A percentile compares a stretch with the other conserved stretches of the same genome.
These are phyloP conservation scores for Drosophila multiciliata DNA, from an alignment of 2,888 invertebrate species.

Conservation along the genomic window DNA sequence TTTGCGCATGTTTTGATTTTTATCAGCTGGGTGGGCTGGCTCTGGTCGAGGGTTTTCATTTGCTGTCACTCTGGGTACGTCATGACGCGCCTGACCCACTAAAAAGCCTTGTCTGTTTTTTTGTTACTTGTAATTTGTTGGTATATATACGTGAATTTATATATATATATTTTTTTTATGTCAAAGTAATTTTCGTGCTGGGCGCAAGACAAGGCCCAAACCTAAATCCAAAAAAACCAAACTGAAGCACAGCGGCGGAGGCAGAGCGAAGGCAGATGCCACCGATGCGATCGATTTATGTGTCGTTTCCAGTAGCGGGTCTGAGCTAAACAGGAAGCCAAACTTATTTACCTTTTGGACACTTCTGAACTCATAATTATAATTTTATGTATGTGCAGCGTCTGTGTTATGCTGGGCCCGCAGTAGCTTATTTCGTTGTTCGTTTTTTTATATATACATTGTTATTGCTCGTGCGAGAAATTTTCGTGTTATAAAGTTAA, in stretches of 20 bases:
- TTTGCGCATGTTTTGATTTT: conserved; percentile 82
- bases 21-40: conserved; percentile 79
- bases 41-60: conserved; percentile 53
- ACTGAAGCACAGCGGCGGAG: neutral
- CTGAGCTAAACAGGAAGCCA: conserved; percentile 57
- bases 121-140: conserved; percentile 18
- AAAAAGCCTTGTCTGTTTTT: conserved; percentile 38
- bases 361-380: conserved; percentile 78
- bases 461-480: conserved; percentile 71
- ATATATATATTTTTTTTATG: conserved; percentile 61
- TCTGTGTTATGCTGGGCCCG: conserved; percentile 9
- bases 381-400: conserved; percentile 49
- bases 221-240: conserved; percentile 8
- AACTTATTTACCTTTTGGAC: conserved; percentile 74
- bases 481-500: conserved; percentile 81
- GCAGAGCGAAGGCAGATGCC: conserved; percentile 25
- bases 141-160: neutral
- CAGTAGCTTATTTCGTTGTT: neutral
- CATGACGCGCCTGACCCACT: conserved; percentile 82
- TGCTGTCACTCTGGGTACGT: conserved; percentile 32
- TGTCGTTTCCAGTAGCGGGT: conserved; percentile 52
- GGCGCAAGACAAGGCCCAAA: conserved; percentile 55
- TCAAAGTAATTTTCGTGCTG: conserved; percentile 82
- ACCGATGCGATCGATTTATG: conserved; percentile 42
- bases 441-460: conserved; percentile 31